Percentiles rank a stretch among this genome's conserved stretches.
Conservation (phyloP, 2,888 invertebrate genomes). For the Bhutanitis thaidina region DNA sequence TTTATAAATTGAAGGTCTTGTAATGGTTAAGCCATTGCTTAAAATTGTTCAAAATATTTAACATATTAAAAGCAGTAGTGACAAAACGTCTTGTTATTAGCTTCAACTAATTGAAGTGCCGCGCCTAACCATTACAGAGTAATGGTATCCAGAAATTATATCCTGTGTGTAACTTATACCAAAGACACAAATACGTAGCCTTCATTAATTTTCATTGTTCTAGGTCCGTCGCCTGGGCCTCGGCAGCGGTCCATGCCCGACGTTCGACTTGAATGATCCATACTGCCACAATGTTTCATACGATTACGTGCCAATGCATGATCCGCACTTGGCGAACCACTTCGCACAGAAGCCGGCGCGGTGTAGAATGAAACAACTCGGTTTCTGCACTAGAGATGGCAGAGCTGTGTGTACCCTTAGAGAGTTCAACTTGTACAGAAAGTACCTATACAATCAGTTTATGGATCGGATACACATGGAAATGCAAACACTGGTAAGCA, state of each 20-base stretch:
- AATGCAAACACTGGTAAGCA: slow-evolving; percentile 55
- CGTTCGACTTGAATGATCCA: slow-evolving; percentile 67
- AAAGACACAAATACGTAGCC: too few relatives aligned
- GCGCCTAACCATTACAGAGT: too few relatives aligned
- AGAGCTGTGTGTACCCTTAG: slow-evolving; percentile 82
- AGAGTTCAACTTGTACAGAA: slow-evolving; percentile 83
- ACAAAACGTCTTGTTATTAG: too few relatives aligned
- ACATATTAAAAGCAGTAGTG: too few relatives aligned
- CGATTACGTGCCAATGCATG: slow-evolving; percentile 80
- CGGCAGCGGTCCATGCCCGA: slow-evolving; percentile 47
- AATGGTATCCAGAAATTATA: too few relatives aligned
- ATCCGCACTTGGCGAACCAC: slow-evolving; percentile 76
- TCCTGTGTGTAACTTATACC: too few relatives aligned
- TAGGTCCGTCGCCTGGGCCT: slow-evolving; percentile 63
- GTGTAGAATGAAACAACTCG: slow-evolving; percentile 68
- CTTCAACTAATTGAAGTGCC: too few relatives aligned
- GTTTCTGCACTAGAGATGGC: slow-evolving; percentile 79
- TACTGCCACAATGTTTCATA: slow-evolving; percentile 69
- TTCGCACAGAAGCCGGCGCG: slow-evolving; percentile 63
- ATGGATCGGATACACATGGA: slow-evolving; percentile 74
- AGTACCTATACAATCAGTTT: slow-evolving; percentile 77
- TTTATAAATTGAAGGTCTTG: too few relatives aligned
- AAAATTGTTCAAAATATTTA: too few relatives aligned
- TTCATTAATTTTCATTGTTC: slow-evolving; percentile 21
- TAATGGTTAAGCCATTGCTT: too few relatives aligned